Evolutionary conservation across 1,140 invertebrate species (phyloP).

Genomic region (Drosophila grimshawi): DNA sequence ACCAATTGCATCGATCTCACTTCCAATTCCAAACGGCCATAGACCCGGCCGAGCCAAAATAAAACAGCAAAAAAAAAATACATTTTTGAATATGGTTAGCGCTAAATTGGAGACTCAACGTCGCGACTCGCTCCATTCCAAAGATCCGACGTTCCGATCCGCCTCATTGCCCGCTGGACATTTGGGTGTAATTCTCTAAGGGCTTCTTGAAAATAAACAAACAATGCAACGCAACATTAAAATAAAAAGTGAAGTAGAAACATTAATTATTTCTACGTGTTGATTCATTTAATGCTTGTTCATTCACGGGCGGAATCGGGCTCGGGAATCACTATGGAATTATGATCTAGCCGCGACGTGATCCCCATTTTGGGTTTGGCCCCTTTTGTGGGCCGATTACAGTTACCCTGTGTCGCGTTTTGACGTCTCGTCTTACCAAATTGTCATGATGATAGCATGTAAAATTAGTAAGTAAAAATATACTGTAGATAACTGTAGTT

Average conservation of each 20-base stretch:
- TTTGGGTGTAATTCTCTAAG: slow-evolving; percentile 64
- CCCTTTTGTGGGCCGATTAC: slow-evolving; percentile 53
- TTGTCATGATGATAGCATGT: slow-evolving; percentile 67
- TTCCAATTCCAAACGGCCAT: slow-evolving; percentile 44
- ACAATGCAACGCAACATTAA: not conserved
- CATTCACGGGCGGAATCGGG: slow-evolving; percentile 29
- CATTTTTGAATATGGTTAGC: slow-evolving; percentile 68
- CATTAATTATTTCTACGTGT: slow-evolving; percentile 73
- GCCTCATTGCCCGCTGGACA: slow-evolving; percentile 67
- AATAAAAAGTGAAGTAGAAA: slow-evolving; percentile 24
- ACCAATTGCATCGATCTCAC: slow-evolving; percentile 55
- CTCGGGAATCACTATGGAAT: slow-evolving; percentile 47
- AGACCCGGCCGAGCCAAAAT: slow-evolving; percentile 35
- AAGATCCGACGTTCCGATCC: slow-evolving; percentile 44
- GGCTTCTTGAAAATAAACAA: slow-evolving; percentile 51
- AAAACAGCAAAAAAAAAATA: not conserved
- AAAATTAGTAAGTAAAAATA: slow-evolving; percentile 54
- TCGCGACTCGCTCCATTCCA: slow-evolving; percentile 5
- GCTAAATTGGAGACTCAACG: slow-evolving; percentile 32
- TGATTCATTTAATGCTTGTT: slow-evolving; percentile 68
- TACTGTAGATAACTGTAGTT: slow-evolving; percentile 70
- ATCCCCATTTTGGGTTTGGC: slow-evolving; percentile 55
- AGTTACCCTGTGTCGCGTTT: slow-evolving; percentile 49
- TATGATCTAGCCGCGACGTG: slow-evolving; percentile 68
- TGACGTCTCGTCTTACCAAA: slow-evolving; percentile 27